Conservation (phyloP, 2,113 vertebrate genomes). For the Ranitomeya imitator region DNA sequence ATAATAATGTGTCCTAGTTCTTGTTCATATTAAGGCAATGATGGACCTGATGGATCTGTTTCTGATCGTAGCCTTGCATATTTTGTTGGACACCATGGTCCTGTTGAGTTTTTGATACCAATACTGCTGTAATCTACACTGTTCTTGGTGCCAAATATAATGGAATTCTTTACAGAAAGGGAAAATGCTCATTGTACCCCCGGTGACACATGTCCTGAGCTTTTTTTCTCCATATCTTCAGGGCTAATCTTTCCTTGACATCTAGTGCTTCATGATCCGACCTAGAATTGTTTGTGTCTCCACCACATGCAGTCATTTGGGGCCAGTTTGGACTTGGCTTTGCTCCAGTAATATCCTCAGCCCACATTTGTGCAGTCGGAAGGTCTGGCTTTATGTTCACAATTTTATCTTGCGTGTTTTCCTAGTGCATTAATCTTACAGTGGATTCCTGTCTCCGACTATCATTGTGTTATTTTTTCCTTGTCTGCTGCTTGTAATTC, state of each 20-base stretch:
- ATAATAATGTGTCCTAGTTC: no score
- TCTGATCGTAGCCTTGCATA: no score
- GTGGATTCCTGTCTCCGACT: background rate
- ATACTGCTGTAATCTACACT: no score
- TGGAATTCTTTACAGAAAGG: no score
- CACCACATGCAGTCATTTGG: background rate
- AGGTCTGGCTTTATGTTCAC: background rate
- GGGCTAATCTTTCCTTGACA: background rate
- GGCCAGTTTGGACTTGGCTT: background rate
- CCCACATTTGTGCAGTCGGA: background rate
- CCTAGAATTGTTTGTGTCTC: background rate
- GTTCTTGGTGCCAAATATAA: no score
- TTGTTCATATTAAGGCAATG: no score
- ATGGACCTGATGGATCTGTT: no score
- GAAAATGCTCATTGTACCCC: background rate
- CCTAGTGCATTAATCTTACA: background rate
- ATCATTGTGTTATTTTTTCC: background rate
- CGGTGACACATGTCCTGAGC: background rate
- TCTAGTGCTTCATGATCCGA: background rate
- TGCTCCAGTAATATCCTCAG: background rate
- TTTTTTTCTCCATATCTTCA: background rate
- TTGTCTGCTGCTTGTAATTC: slow-evolving; percentile 18
- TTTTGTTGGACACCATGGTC: no score
- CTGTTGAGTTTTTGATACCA: no score
- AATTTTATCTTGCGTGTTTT: background rate